These are phyloP conservation scores for Drosophila paramelanica DNA, from an alignment of 2,888 invertebrate species.

Conservation along the genomic window DNA sequence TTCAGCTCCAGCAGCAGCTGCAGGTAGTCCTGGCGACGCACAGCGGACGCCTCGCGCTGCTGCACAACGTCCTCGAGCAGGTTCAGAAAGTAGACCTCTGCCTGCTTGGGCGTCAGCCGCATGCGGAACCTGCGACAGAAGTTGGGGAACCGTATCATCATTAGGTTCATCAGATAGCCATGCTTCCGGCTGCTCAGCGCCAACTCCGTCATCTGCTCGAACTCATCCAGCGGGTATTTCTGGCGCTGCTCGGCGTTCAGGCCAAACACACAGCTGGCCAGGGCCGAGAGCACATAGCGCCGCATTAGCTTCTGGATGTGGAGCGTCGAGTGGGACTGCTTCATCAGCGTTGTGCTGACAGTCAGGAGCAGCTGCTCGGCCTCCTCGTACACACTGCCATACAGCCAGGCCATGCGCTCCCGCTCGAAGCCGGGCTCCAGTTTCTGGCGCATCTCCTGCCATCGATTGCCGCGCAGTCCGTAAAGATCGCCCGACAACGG, in stretches of 20 bases:
- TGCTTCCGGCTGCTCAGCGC: slow-evolving; percentile 71
- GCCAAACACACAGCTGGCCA: slow-evolving; percentile 79
- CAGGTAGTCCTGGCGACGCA: slow-evolving; percentile 86
- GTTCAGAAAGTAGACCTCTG: slow-evolving; percentile 69
- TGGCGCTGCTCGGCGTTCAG: slow-evolving; percentile 57
- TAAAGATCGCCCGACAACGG: slow-evolving; percentile 85
- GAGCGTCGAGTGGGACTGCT: slow-evolving; percentile 67
- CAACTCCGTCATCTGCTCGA: slow-evolving; percentile 79
- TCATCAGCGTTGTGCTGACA: slow-evolving; percentile 67
- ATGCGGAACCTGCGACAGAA: slow-evolving; percentile 73
- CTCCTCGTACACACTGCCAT: slow-evolving; percentile 62
- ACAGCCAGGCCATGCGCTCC: slow-evolving; percentile 81
- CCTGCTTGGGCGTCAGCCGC: slow-evolving; percentile 65
- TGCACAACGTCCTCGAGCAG: slow-evolving; percentile 69
- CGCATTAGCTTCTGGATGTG: slow-evolving; percentile 75
- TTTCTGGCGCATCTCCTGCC: slow-evolving; percentile 85
- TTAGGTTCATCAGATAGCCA: slow-evolving; percentile 60
- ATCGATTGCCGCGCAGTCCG: slow-evolving; percentile 82
- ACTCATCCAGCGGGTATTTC: slow-evolving; percentile 72
- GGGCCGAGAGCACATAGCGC: slow-evolving; percentile 72
- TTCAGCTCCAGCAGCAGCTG: slow-evolving; percentile 87
- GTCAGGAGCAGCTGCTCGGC: slow-evolving; percentile 58
- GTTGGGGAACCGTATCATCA: slow-evolving; percentile 75
- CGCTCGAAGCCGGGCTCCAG: slow-evolving; percentile 82
- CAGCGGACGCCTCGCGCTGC: slow-evolving; percentile 64